Conservation (phyloP, 2,113 vertebrate genomes). For the Promerops cafer region DNA sequence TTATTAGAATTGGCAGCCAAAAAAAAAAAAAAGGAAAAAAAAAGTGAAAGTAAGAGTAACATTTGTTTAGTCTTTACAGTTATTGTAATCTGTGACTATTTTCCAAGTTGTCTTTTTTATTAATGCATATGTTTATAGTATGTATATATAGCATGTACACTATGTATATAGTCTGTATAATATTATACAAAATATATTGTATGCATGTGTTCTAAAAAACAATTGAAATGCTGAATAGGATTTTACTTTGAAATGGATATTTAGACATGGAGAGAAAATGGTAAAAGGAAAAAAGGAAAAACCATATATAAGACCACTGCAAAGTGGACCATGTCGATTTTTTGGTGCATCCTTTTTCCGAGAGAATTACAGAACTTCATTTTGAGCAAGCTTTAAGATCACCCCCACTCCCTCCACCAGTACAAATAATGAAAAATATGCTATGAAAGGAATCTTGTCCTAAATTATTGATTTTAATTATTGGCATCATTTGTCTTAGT, state of each 20-base stretch:
- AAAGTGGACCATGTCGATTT: background rate
- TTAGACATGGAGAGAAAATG: background rate
- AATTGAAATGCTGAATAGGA: background rate
- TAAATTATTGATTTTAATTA: background rate
- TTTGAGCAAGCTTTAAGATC: background rate
- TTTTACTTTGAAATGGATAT: background rate
- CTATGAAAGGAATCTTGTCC: background rate
- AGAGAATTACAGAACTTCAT: background rate
- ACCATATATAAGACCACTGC: fast-evolving
- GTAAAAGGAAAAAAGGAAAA: background rate
- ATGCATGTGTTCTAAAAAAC: background rate
- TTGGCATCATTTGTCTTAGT: background rate
- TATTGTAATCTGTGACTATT: background rate
- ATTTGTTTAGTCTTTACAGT: background rate
- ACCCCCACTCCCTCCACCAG: fast-evolving
- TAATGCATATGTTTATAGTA: background rate
- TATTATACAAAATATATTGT: background rate
- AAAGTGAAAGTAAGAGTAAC: background rate
- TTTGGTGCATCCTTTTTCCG: background rate
- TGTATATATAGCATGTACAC: background rate
- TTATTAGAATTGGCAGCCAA: background rate
- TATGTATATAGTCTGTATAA: background rate
- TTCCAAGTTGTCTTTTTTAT: background rate
- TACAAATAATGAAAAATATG: background rate
- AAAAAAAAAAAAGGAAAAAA: background rate